A percentile compares a stretch with the other conserved stretches of the same genome.
phyloP scores from a whole-genome alignment of 2,113 vertebrate genomes.

The Megatriorchis doriae region DNA sequence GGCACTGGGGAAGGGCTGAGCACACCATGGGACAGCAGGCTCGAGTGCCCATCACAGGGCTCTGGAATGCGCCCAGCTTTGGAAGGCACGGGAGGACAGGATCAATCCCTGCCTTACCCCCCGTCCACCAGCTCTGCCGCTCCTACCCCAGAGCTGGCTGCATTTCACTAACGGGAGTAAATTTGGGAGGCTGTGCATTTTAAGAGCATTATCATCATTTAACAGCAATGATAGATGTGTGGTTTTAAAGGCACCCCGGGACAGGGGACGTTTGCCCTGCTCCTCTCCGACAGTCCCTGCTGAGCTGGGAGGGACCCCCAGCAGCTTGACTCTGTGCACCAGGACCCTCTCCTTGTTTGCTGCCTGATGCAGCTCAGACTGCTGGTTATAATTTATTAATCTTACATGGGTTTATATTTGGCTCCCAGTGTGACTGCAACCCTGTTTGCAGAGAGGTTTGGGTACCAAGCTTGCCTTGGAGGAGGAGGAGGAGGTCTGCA shows the following conservation, averaged over 20 bases:
- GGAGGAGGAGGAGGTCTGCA: neutral
- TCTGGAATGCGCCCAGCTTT: neutral
- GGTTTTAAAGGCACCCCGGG: neutral
- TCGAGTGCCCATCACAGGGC: neutral
- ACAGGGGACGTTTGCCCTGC: rapidly evolving
- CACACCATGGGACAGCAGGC: neutral
- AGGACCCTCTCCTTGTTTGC: neutral
- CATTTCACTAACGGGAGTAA: neutral
- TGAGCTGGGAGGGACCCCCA: neutral
- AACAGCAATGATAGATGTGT: neutral
- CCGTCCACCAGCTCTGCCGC: neutral
- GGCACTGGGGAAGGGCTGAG: neutral
- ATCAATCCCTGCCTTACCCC: neutral
- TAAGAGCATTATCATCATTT: neutral
- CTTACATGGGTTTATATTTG: neutral
- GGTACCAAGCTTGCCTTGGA: neutral
- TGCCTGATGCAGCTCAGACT: neutral
- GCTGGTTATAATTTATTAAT: neutral
- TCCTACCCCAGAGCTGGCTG: neutral
- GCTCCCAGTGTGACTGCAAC: neutral
- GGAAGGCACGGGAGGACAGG: neutral
- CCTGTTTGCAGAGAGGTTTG: neutral
- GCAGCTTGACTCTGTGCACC: neutral
- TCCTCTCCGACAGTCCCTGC: neutral
- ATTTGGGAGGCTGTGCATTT: neutral